Conservation (phyloP, 2,113 vertebrate genomes). For the Sakesphorus luctuosus region DNA sequence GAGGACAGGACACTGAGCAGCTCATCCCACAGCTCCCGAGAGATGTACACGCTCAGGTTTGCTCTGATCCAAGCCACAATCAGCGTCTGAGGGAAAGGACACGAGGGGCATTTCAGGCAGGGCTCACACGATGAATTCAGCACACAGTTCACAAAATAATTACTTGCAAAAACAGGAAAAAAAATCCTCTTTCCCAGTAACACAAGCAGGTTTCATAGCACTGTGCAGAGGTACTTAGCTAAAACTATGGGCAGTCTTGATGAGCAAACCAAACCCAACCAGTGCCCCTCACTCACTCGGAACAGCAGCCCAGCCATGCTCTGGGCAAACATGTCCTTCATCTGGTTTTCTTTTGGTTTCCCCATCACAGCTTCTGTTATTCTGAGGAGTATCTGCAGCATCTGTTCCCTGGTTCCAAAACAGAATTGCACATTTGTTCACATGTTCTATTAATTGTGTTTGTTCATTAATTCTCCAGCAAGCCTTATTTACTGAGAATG, state of each 20-base stretch:
- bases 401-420: constrained; percentile 89
- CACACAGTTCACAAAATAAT: neutral
- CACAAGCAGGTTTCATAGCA: neutral
- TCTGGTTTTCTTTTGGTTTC: constrained; percentile 90
- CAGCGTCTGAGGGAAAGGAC: constrained; percentile 83
- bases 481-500: neutral
- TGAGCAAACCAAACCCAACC: neutral
- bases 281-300: constrained; percentile 80
- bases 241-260: neutral
- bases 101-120: neutral
- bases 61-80: constrained; percentile 98
- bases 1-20: constrained; percentile 91
- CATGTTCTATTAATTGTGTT: neutral
- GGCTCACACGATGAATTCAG: neutral
- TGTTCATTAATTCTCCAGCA: neutral
- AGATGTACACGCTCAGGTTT: constrained; percentile 93
- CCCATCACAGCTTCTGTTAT: constrained; percentile 97
- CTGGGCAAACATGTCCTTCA: constrained; percentile 89
- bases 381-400: constrained; percentile 93
- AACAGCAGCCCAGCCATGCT: constrained; percentile 92
- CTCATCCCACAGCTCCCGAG: constrained; percentile 97
- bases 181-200: neutral
- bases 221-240: neutral
- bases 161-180: neutral
- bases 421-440: constrained; percentile 4